A percentile compares a stretch with the other conserved stretches of the same genome.
These are phyloP conservation scores for Patella pellucida DNA, from an alignment of 2,888 invertebrate species.

Conservation along the genomic window DNA sequence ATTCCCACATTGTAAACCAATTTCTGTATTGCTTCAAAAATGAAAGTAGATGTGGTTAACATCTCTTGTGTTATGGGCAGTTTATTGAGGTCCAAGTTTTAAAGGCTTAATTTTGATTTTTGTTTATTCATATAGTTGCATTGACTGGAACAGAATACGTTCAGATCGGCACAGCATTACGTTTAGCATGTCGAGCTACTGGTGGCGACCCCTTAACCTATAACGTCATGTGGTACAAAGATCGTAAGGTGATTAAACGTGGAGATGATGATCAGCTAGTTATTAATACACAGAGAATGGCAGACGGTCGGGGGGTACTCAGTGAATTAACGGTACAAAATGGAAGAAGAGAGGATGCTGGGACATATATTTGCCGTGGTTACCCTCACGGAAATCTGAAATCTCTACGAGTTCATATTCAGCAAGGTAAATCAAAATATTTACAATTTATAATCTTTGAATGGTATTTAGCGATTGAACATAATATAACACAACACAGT, in stretches of 20 bases:
- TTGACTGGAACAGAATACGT: conserved; percentile 28
- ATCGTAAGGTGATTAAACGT: conserved; percentile 15
- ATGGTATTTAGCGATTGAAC: too few species aligned
- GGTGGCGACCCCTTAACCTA: conserved; percentile 19
- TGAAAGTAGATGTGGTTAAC: too few species aligned
- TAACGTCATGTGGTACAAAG: conserved; percentile 34
- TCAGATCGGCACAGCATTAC: conserved; percentile 23
- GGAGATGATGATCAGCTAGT: neutral
- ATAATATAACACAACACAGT: too few species aligned
- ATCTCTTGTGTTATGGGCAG: too few species aligned
- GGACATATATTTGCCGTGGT: conserved; percentile 37
- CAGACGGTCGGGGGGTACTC: conserved; percentile 20
- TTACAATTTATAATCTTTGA: too few species aligned
- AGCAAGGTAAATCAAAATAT: too few species aligned
- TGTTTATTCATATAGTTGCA: conserved; percentile 28
- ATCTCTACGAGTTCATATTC: neutral
- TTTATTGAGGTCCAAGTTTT: too few species aligned
- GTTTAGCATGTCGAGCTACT: conserved; percentile 29
- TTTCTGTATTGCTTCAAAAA: too few species aligned
- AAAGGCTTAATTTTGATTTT: too few species aligned
- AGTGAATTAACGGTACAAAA: conserved; percentile 30
- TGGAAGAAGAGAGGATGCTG: conserved; percentile 21
- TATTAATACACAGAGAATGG: neutral
- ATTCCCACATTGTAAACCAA: too few species aligned
- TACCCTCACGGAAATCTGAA: conserved; percentile 29